phyloP scores from a whole-genome alignment of 2,113 vertebrate genomes.

The Neotoma lepida region DNA sequence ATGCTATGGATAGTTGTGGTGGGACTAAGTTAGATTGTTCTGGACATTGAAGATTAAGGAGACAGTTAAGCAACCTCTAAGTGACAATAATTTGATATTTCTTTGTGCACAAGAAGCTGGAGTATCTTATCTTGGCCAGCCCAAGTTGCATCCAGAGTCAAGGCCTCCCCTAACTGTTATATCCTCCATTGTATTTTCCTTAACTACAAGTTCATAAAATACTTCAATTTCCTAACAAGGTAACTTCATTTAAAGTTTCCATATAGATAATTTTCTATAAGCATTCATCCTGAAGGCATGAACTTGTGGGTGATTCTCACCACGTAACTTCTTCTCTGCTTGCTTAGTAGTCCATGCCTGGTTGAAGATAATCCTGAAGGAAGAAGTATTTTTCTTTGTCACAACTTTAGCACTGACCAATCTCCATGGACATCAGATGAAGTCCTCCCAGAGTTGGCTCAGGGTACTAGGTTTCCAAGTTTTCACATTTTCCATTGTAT shows the following conservation, averaged over 20 bases:
- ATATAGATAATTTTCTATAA: neutral
- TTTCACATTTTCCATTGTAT: neutral
- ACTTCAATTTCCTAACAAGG: neutral
- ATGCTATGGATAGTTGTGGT: neutral
- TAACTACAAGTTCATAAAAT: neutral
- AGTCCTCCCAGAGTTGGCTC: neutral
- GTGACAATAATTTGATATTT: neutral
- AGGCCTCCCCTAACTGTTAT: neutral
- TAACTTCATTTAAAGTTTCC: neutral
- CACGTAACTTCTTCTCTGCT: fast-evolving
- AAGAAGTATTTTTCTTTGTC: neutral
- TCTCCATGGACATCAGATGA: neutral
- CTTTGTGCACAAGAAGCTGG: neutral
- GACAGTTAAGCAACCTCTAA: neutral
- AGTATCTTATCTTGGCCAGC: neutral
- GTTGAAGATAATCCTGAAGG: neutral
- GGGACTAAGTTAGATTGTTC: neutral
- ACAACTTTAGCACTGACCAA: neutral
- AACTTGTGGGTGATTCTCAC: neutral
- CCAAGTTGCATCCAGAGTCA: neutral
- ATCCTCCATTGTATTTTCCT: neutral
- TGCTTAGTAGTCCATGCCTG: neutral
- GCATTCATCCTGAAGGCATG: neutral
- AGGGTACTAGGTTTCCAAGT: neutral
- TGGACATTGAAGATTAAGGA: neutral